These are phyloP conservation scores for Eupithecia pulchellata DNA, from an alignment of 2,888 invertebrate genomes.

Conservation along the genomic window DNA sequence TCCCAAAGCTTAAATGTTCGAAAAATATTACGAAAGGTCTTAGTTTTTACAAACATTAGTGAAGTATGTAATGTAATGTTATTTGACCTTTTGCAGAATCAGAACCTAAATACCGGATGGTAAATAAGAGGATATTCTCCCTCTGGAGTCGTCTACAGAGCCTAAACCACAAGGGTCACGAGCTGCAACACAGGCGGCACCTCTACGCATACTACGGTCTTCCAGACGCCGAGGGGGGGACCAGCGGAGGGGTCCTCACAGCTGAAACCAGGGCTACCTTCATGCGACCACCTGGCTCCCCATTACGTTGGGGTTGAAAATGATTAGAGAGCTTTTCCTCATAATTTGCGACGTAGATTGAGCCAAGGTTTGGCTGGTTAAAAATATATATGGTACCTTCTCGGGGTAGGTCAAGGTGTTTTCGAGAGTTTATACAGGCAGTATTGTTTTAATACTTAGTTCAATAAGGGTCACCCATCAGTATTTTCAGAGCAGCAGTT, in stretches of 20 bases:
- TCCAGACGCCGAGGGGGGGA: constrained; percentile 64
- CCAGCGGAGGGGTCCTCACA: constrained; percentile 63
- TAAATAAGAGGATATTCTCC: constrained; percentile 76
- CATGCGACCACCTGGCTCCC: constrained; percentile 79
- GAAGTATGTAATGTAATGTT: background rate
- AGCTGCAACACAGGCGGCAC: constrained; percentile 74
- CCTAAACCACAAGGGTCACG: constrained; percentile 75
- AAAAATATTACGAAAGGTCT: background rate
- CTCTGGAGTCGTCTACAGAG: constrained; percentile 78
- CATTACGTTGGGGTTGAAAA: constrained; percentile 76
- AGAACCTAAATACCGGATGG: constrained; percentile 56
- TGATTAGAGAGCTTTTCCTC: constrained; percentile 35
- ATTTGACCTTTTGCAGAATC: constrained; percentile 55
- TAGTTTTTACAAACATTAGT: background rate
- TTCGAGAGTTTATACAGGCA: constrained; percentile 28
- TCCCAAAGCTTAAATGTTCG: no score
- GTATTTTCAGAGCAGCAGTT: constrained; percentile 12
- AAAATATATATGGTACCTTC: constrained; percentile 32
- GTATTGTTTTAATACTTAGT: constrained; percentile 36
- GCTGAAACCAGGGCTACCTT: constrained; percentile 75
- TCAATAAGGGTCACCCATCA: constrained; percentile 16
- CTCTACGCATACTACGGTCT: constrained; percentile 73
- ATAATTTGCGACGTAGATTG: constrained; percentile 33
- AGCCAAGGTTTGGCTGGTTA: constrained; percentile 26
- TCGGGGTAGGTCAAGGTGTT: constrained; percentile 19